Conservation (phyloP, 2,113 vertebrate species). For the Sakesphorus luctuosus region DNA sequence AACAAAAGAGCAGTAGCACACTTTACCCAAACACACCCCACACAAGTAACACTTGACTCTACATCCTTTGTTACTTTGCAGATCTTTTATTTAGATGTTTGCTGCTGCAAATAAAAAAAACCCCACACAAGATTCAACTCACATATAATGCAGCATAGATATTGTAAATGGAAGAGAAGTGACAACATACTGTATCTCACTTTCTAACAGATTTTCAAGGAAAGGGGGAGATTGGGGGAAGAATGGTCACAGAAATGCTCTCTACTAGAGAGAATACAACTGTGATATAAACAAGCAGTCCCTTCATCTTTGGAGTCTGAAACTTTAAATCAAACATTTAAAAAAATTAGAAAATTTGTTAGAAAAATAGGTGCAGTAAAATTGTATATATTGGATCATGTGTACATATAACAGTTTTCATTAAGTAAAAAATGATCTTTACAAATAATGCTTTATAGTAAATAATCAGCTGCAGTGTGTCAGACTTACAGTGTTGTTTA, state of each 20-base stretch:
- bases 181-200: neutral
- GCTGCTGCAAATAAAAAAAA: slow-evolving; percentile 40
- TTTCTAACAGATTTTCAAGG: slow-evolving; percentile 25
- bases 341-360: slow-evolving; percentile 62
- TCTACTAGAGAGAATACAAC: slow-evolving; percentile 51
- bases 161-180: neutral
- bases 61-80: slow-evolving; percentile 12
- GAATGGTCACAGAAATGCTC: slow-evolving; percentile 38
- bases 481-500: slow-evolving; percentile 69
- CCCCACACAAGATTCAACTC: slow-evolving; percentile 28
- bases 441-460: slow-evolving; percentile 49
- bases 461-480: slow-evolving; percentile 28
- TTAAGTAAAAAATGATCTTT: slow-evolving; percentile 68
- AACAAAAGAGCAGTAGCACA: neutral
- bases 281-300: slow-evolving; percentile 40
- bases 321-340: slow-evolving; percentile 32
- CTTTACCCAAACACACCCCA: neutral
- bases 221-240: neutral
- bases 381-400: slow-evolving; percentile 37
- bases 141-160: neutral
- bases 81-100: slow-evolving; percentile 63
- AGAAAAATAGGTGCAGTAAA: slow-evolving; percentile 70
- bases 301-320: slow-evolving; percentile 65
- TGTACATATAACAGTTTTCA: slow-evolving; percentile 17
- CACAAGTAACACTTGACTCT: neutral